Percentiles rank a stretch among this genome's conserved stretches.
phyloP scores from a whole-genome alignment of 2,888 invertebrate genomes.

The Agrilus biguttatus region DNA sequence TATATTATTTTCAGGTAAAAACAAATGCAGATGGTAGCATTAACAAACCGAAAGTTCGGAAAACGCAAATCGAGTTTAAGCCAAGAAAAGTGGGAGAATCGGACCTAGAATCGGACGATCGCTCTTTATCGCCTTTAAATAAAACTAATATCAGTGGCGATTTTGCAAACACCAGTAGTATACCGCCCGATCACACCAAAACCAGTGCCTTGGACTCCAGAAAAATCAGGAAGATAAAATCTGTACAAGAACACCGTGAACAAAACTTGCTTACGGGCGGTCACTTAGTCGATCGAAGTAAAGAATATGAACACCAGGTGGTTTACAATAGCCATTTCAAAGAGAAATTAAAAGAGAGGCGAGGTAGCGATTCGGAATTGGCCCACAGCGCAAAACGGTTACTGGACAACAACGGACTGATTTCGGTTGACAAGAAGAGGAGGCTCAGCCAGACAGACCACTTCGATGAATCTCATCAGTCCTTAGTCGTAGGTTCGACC shows the following conservation, averaged over 20 bases:
- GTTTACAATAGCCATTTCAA: slow-evolving; percentile 14
- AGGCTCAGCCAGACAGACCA: slow-evolving; percentile 42
- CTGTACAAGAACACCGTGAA: slow-evolving; percentile 24
- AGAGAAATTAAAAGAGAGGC: slow-evolving; percentile 33
- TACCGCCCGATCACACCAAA: slow-evolving; percentile 11
- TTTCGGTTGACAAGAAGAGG: slow-evolving; percentile 48
- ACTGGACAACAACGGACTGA: slow-evolving; percentile 43
- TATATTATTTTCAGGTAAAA: slow-evolving; percentile 21
- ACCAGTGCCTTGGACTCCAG: slow-evolving; percentile 25
- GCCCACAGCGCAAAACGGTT: slow-evolving; percentile 23
- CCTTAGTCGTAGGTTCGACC: slow-evolving; percentile 44
- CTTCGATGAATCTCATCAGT: slow-evolving; percentile 19
- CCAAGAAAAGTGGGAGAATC: slow-evolving; percentile 7
- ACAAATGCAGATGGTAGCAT: slow-evolving; percentile 19
- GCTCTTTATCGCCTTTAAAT: too few relatives aligned
- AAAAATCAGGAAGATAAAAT: slow-evolving; percentile 11
- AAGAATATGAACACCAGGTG: slow-evolving; percentile 9
- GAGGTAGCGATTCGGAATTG: slow-evolving; percentile 38
- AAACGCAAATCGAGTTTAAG: slow-evolving; percentile 17
- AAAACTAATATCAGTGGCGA: not conserved
- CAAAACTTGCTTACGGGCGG: slow-evolving; percentile 32
- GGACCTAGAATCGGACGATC: too few relatives aligned
- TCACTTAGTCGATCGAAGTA: slow-evolving; percentile 8
- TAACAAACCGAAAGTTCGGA: slow-evolving; percentile 19
- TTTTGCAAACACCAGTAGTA: slow-evolving; percentile 3